A percentile compares a stretch with the other conserved stretches of the same genome.
Evolutionary conservation across 64 coral and sea anemone genomes (phyloP).

Genomic region (Porites lutea): DNA sequence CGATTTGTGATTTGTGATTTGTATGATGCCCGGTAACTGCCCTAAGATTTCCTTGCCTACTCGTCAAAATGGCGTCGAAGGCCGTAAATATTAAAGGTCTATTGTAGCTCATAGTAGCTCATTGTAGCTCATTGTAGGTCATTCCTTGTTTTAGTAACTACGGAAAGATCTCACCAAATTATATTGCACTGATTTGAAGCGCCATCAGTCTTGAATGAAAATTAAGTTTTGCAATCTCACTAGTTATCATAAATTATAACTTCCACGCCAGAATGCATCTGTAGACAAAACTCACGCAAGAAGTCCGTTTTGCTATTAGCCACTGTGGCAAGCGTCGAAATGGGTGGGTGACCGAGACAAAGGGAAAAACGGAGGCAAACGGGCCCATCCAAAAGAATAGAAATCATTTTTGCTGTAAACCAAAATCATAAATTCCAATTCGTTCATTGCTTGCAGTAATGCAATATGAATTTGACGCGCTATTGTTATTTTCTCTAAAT

Average conservation of each 20-base stretch:
- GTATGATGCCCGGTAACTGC: background rate
- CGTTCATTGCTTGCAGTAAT: constrained; percentile 9
- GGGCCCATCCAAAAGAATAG: background rate
- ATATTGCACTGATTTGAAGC: background rate
- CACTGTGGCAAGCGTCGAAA: background rate
- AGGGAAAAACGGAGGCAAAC: background rate
- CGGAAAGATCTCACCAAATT: background rate
- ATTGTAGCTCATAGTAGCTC: background rate
- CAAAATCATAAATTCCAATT: constrained; percentile 15
- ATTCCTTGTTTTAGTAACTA: no score
- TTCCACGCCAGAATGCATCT: constrained; percentile 12
- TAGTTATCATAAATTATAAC: constrained; percentile 6
- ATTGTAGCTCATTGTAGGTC: no score
- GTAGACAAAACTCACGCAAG: background rate
- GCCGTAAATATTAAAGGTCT: background rate
- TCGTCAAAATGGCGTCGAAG: background rate
- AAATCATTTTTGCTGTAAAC: background rate
- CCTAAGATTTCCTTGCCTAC: no score
- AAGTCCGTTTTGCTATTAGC: background rate
- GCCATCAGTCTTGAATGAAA: background rate
- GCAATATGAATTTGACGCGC: background rate
- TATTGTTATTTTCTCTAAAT: constrained; percentile 1
- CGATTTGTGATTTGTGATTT: background rate
- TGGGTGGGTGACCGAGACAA: no score
- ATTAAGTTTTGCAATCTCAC: constrained; percentile 2